phyloP scores from a whole-genome alignment of 2,797 vertebrate species.

The Tokudaia muenninki region DNA sequence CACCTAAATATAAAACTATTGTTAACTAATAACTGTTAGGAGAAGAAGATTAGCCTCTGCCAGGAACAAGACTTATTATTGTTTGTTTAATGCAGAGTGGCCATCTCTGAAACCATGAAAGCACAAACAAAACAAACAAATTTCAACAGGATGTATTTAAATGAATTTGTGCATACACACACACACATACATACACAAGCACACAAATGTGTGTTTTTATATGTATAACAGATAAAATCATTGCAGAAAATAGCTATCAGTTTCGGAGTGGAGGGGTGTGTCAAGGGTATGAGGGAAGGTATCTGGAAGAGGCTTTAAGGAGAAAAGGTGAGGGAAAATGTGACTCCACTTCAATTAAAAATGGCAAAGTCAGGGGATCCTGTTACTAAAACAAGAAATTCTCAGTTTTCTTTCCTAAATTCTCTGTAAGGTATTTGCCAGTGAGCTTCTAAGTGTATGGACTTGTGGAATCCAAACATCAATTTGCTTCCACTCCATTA shows the following conservation, averaged over 20 bases:
- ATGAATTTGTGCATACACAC: background rate
- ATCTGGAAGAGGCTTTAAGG: background rate
- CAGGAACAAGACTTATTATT: background rate
- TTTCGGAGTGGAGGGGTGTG: background rate
- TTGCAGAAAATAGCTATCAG: background rate
- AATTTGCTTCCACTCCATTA: background rate
- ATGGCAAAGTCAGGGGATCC: background rate
- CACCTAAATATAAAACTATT: no score
- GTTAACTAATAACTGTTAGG: background rate
- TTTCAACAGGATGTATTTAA: background rate
- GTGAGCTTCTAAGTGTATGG: background rate
- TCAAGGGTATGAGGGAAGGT: background rate
- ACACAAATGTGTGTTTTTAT: background rate
- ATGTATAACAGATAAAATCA: background rate
- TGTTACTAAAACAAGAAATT: conserved; percentile 49
- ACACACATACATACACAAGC: background rate
- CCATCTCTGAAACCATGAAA: background rate
- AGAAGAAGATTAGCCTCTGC: background rate
- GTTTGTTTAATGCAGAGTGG: background rate
- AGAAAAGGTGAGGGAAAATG: background rate
- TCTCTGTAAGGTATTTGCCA: background rate
- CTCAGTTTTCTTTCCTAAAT: background rate
- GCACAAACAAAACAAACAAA: background rate
- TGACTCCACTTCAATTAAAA: background rate
- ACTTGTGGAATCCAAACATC: background rate